Evolutionary conservation across 1,140 invertebrate species (phyloP).

Genomic region (Notospermus geniculatus): DNA sequence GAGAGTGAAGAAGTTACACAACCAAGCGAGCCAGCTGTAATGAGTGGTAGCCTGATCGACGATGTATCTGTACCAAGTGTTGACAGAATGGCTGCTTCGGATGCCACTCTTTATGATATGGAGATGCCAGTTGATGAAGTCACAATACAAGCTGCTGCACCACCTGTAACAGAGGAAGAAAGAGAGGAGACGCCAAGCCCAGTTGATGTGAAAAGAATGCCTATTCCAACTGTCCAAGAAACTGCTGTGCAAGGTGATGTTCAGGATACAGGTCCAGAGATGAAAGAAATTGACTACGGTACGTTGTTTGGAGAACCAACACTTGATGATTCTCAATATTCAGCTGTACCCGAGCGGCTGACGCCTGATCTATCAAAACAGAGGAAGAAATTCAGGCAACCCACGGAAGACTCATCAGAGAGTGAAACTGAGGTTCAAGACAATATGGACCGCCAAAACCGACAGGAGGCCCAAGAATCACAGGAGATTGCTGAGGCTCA

Average conservation of each 20-base stretch:
- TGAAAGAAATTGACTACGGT: background rate
- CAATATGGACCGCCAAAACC: too few relatives aligned
- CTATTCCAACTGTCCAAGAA: too few relatives aligned
- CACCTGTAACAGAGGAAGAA: background rate
- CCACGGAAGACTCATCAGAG: too few relatives aligned
- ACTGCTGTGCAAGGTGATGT: too few relatives aligned
- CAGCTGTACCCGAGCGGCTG: background rate
- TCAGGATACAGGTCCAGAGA: too few relatives aligned
- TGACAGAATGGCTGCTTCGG: constrained; percentile 36
- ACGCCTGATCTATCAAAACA: background rate
- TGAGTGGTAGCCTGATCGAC: constrained; percentile 36
- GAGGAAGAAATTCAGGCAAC: too few relatives aligned
- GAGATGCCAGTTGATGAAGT: constrained; percentile 50
- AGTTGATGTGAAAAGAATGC: too few relatives aligned
- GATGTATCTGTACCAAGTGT: constrained; percentile 26
- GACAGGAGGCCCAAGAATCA: too few relatives aligned
- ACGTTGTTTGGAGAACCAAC: background rate
- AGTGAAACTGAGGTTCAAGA: too few relatives aligned
- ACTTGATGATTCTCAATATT: constrained; percentile 1
- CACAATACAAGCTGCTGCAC: constrained; percentile 19
- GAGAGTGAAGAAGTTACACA: constrained; percentile 13
- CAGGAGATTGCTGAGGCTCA: too few relatives aligned
- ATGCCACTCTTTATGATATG: constrained; percentile 47
- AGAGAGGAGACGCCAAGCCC: background rate
- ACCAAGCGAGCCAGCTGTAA: constrained; percentile 7